Percentiles rank a stretch among this genome's conserved stretches.
These are phyloP conservation scores for Boloria euphrosyne DNA, from an alignment of 2,888 invertebrate species.

Conservation along the genomic window DNA sequence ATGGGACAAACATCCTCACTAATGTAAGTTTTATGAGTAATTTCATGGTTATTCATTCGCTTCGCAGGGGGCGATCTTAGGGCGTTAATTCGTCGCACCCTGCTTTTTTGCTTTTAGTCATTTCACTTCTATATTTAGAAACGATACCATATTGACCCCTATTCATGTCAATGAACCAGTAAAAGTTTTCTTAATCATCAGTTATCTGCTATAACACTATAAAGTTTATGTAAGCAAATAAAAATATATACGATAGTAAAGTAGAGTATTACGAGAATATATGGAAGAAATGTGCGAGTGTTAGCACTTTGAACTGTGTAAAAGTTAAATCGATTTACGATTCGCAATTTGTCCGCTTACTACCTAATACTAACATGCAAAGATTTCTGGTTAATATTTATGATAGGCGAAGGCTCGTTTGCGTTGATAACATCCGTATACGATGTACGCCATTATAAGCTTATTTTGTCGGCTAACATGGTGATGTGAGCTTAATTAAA, in stretches of 20 bases:
- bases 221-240: slow-evolving; percentile 33
- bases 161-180: slow-evolving; percentile 41
- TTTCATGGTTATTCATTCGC: slow-evolving; percentile 76
- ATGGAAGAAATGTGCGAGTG: slow-evolving; percentile 21
- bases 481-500: slow-evolving; percentile 78
- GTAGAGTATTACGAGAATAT: slow-evolving; percentile 26
- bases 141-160: slow-evolving; percentile 35
- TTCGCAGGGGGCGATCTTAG: slow-evolving; percentile 58
- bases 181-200: slow-evolving; percentile 35
- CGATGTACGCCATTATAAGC: slow-evolving; percentile 63
- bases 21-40: slow-evolving; percentile 78
- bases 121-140: slow-evolving; percentile 41
- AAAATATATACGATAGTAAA: slow-evolving; percentile 25
- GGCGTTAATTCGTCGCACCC: slow-evolving; percentile 48
- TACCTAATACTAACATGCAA: slow-evolving; percentile 26
- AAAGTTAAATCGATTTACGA: slow-evolving; percentile 31
- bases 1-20: slow-evolving; percentile 67
- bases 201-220: slow-evolving; percentile 17
- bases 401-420: slow-evolving; percentile 38
- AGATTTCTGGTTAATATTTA: slow-evolving; percentile 35
- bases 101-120: slow-evolving; percentile 43
- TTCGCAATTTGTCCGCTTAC: slow-evolving; percentile 29
- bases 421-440: slow-evolving; percentile 39
- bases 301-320: slow-evolving; percentile 32
- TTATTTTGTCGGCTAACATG: slow-evolving; percentile 73